Base-by-base conservation (phyloP, 2,797 vertebrate species). In the Carcharodon carcharias region DNA sequence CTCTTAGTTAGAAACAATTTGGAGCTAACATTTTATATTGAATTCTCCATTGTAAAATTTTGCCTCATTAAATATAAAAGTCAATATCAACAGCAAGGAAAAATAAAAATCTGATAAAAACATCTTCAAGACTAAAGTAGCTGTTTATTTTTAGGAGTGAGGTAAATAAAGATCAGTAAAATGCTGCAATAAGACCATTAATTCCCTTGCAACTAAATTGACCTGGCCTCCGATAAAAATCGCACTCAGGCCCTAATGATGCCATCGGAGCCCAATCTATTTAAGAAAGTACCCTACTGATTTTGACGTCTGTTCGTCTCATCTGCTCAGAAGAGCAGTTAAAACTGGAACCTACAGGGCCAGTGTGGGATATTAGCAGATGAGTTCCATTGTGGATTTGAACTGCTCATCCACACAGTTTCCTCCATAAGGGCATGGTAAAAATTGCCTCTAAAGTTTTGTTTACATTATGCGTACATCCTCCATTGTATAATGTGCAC, bases 161-260 rank as follows among this genome's bases (percentile, higher is more conserved):
- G 31, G 88, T 91, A 61, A 91, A 91, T 91, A 35, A 91, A 91
- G 91, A 31, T 89, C 23, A 21, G 73, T 77, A n/a, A n/a, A 77
- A 18, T 82, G 18, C 80, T 40, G 40, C 16, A 82, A 40, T 40
- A 45, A 45, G n/a, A n/a, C 4, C 14, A 1, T 4, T 18, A 80
- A n/a, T 80, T 40, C 77, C 40, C 35, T 14, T 16, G 2, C n/a
- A 21, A 18, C 40, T 50, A 45, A 40, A 4, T 61, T 63, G 56
- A 58, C 31, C 58, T 2, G 58, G 14, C 16, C 16, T 92, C 18
- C 65, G 58, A 65, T 65, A 65, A 63, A n/a, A 92, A 92, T 63
- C 5, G 3, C 28, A 91, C 56, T n/a, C 88, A 61, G 1, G 31
- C 6, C 89, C 35, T 0, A 40, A n/a, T n/a, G 6, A 63, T 1